Evolutionary conservation across 2,888 invertebrate species (phyloP), one percentile per base, ranked within the genome.

Genomic region (Campopleginae sp.): DNA sequence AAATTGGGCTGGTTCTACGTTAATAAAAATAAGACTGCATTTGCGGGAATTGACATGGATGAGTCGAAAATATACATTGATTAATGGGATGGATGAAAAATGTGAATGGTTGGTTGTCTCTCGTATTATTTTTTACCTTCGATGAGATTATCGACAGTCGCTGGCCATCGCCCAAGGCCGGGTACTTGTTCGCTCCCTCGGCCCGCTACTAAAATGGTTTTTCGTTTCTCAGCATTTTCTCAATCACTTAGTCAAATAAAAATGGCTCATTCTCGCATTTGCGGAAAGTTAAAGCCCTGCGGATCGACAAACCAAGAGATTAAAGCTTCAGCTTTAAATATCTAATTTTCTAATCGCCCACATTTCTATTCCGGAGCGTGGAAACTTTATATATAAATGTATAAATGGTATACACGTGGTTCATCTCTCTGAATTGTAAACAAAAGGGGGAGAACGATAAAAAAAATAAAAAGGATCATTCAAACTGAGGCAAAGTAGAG

Each of bases 71-170:
- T 70, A 70, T 79, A 79, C 46, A 75, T 63, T 31, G 31, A 63
- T 61, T 58, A 23, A 82, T 79, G 65, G 38, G 38, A 74, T 63
- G 61, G 27, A 44, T 42, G 68, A 79, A 82, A 63, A 19, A 78
- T 82, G 70, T 68, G 66, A 68, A 85, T 86, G 75, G 46, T 79
- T 74, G 79, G 46, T 82, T 70, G 68, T 68, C 74, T 81, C 80
- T 77, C 23, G 51, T 61, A 80, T 77, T 61, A 86, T 90, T 86
- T 87, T 91, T 94, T 94, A 94, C 94, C 94, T 94, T 94, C 94
- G 91, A 93, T 93, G 91, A 94, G 94, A 92, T 94, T 94, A 94
- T 94, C 94, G 91, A 94, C 93, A 88, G 94, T 94, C 91, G 94
- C 94, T 90, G 94, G 94, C 90, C 94, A 92, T 91, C 93, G 92